These are phyloP conservation scores for Gadus chalcogrammus DNA, from an alignment of 2,113 vertebrate genomes.

Conservation along the genomic window DNA sequence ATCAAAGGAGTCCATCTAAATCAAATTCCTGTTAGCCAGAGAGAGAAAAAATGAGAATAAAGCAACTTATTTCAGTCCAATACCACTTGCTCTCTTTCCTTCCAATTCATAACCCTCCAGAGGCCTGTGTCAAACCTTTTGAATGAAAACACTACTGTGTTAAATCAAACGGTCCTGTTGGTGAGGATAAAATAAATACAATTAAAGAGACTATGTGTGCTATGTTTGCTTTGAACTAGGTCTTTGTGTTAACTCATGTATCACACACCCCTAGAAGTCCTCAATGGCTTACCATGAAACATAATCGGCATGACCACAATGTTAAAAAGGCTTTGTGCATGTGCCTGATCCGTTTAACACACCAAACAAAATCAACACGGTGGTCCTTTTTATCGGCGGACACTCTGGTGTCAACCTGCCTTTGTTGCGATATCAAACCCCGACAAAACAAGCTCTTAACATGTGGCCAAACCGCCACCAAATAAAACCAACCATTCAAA, in stretches of 20 bases:
- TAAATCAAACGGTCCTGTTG: slow-evolving; percentile 2
- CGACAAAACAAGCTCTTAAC: no score
- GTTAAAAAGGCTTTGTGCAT: neutral
- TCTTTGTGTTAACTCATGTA: no score
- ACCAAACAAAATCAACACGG: no score
- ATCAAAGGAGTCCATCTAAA: slow-evolving; percentile 12
- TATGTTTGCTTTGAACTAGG: neutral
- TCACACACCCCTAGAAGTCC: neutral
- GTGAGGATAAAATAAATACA: neutral
- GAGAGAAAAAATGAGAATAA: neutral
- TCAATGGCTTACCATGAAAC: neutral
- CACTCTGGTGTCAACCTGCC: no score
- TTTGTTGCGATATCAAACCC: no score
- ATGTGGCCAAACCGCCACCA: no score
- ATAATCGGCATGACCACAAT: no score
- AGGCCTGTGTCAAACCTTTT: neutral
- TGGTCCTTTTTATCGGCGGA: no score
- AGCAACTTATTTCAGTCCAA: slow-evolving; percentile 1
- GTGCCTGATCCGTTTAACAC: no score
- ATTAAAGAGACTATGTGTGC: neutral
- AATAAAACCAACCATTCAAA: no score
- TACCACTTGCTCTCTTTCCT: neutral
- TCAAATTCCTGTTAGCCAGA: neutral
- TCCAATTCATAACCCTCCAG: slow-evolving; percentile 5
- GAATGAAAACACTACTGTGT: neutral